phyloP scores from a whole-genome alignment of 2,888 invertebrate species.

The Alsophila aescularia region DNA sequence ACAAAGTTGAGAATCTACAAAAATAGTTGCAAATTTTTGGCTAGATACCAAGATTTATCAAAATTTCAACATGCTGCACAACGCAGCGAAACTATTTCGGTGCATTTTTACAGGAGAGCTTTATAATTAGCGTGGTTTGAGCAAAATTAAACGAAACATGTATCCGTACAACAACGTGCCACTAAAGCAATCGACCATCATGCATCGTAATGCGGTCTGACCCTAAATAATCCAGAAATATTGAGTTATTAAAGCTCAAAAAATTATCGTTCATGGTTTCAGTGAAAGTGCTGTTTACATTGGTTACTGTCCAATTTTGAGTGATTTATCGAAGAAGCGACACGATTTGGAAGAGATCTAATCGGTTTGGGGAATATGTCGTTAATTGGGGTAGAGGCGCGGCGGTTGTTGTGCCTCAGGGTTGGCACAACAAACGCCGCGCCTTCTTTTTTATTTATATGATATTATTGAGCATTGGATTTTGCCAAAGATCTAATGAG shows the following conservation, averaged over 20 bases:
- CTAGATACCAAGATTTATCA: too few relatives aligned
- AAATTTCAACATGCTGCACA: too few relatives aligned
- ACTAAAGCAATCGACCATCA: not conserved
- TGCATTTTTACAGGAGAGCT: too few relatives aligned
- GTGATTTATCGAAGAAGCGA: slow-evolving; percentile 28
- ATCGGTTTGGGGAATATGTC: slow-evolving; percentile 29
- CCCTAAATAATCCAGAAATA: slow-evolving; percentile 44
- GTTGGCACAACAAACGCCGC: too few relatives aligned
- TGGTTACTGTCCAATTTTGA: slow-evolving; percentile 16
- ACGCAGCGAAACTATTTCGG: too few relatives aligned
- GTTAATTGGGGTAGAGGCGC: slow-evolving; percentile 25
- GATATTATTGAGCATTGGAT: too few relatives aligned
- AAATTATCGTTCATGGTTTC: slow-evolving; percentile 43
- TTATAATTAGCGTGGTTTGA: too few relatives aligned
- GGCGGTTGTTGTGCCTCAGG: not conserved
- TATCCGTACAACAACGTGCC: not conserved
- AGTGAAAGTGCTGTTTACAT: slow-evolving; percentile 34
- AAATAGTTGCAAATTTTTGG: too few relatives aligned
- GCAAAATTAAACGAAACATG: too few relatives aligned
- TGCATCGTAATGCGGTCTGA: not conserved
- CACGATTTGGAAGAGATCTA: slow-evolving; percentile 28
- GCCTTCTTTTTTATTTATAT: too few relatives aligned
- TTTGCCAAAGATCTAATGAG: too few relatives aligned
- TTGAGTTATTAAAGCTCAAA: slow-evolving; percentile 56
- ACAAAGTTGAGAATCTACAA: too few relatives aligned